Percentiles rank a stretch among this genome's conserved stretches.
Conservation (phyloP, 2,113 vertebrate species). For the Eretmochelys imbricata region DNA sequence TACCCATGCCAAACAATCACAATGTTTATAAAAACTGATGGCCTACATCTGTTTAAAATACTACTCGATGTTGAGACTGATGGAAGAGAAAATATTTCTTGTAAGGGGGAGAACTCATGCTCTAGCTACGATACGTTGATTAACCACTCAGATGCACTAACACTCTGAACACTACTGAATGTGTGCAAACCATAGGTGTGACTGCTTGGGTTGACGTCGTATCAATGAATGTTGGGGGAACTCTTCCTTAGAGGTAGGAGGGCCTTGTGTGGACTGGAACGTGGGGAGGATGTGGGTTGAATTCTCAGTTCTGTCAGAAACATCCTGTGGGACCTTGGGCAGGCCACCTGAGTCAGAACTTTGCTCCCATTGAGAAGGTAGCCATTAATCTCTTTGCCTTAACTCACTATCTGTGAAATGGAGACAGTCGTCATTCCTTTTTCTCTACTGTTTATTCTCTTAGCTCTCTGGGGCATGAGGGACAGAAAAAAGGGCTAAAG, state of each 20-base stretch:
- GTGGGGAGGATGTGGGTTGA: neutral
- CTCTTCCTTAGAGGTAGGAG: neutral
- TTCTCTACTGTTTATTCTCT: accelerated
- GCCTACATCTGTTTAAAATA: slow-evolving; percentile 80
- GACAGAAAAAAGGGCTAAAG: neutral
- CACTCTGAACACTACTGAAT: neutral
- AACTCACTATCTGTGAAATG: accelerated
- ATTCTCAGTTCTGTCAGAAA: neutral
- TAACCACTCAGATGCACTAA: slow-evolving; percentile 44
- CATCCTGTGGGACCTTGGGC: neutral
- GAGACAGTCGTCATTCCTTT: neutral
- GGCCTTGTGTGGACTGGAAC: neutral
- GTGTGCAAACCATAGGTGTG: neutral
- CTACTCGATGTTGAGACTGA: slow-evolving; percentile 76
- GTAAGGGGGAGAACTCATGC: neutral
- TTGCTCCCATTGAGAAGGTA: neutral
- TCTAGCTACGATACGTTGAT: slow-evolving; percentile 8
- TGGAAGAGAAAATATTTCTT: slow-evolving; percentile 73
- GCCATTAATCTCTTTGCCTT: neutral
- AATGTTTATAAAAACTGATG: slow-evolving; percentile 80
- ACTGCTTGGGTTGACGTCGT: neutral
- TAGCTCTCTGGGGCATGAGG: neutral
- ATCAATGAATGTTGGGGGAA: neutral
- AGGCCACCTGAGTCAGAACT: neutral
- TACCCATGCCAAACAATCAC: slow-evolving; percentile 79